These are phyloP conservation scores for Lepidurus arcticus DNA, from an alignment of 1,140 invertebrate species.

Conservation along the genomic window DNA sequence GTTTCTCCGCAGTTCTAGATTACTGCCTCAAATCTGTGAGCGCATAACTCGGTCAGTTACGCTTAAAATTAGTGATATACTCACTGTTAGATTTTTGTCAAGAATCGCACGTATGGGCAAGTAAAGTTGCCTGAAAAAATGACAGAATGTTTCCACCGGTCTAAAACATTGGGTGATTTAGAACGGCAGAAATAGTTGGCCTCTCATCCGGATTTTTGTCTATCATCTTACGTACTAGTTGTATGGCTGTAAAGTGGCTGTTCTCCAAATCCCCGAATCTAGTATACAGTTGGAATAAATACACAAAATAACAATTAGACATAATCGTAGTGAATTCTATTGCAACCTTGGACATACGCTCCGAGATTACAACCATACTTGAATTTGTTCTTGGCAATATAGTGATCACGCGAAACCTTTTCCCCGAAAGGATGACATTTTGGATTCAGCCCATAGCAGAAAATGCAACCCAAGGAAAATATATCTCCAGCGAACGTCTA, in stretches of 20 bases:
- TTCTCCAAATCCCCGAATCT: not conserved
- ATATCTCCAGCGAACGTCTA: conserved; percentile 89
- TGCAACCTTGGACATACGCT: too few relatives aligned
- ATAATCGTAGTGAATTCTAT: too few relatives aligned
- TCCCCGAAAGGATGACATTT: conserved; percentile 94
- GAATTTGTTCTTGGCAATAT: conserved; percentile 55
- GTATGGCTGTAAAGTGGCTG: conserved; percentile 46
- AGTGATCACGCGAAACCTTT: conserved; percentile 75
- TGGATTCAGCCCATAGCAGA: conserved; percentile 87
- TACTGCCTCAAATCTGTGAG: too few relatives aligned
- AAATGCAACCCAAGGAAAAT: conserved; percentile 95
- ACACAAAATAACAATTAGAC: too few relatives aligned
- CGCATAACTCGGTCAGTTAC: too few relatives aligned
- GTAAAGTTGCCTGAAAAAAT: conserved; percentile 66
- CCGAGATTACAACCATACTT: too few relatives aligned
- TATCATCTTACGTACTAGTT: conserved; percentile 81
- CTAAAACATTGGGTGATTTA: conserved; percentile 93
- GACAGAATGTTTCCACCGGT: conserved; percentile 68
- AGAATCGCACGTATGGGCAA: not conserved
- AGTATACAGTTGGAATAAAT: not conserved
- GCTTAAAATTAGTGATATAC: too few relatives aligned
- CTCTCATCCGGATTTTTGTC: conserved; percentile 59
- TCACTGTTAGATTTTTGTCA: conserved; percentile 25
- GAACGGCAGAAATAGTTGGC: conserved; percentile 69
- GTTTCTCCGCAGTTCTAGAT: too few relatives aligned